Evolutionary conservation across 2,113 vertebrate species (phyloP).

Genomic region (Sinocyclocheilus rhinocerous): DNA sequence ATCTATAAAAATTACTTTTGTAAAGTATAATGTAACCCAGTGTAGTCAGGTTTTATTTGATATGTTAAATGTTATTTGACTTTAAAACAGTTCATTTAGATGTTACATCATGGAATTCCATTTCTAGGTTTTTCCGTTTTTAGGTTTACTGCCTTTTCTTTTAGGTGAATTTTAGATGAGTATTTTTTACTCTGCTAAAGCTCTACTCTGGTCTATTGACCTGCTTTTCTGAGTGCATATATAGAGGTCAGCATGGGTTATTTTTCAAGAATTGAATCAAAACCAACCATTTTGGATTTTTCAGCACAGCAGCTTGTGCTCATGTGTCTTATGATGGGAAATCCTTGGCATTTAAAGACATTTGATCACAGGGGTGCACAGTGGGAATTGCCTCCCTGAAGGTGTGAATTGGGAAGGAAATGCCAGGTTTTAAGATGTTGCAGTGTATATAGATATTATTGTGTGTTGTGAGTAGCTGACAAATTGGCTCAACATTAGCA

Average conservation of each 20-base stretch:
- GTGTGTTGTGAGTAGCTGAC: slow-evolving; percentile 17
- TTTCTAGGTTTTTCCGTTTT: background rate
- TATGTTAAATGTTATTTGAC: slow-evolving; percentile 1
- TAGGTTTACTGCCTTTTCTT: background rate
- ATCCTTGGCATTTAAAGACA: slow-evolving; percentile 30
- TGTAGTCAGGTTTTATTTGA: background rate
- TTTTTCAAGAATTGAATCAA: background rate
- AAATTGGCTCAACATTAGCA: slow-evolving; percentile 22
- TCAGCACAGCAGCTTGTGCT: background rate
- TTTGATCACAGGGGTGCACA: background rate
- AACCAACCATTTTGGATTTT: background rate
- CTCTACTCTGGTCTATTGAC: background rate
- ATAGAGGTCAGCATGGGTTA: background rate
- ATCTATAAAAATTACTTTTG: background rate
- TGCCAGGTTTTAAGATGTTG: slow-evolving; percentile 21
- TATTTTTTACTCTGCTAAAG: too few relatives aligned
- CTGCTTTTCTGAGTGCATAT: background rate
- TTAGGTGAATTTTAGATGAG: background rate
- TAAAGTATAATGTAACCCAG: background rate
- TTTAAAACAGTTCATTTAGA: background rate
- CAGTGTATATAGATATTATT: background rate
- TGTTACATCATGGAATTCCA: background rate
- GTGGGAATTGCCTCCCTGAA: background rate
- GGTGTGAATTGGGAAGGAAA: slow-evolving; percentile 17
- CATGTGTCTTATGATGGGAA: background rate